Base-by-base conservation (phyloP, 2,888 invertebrate species). In the Meteorus cinctellus region DNA sequence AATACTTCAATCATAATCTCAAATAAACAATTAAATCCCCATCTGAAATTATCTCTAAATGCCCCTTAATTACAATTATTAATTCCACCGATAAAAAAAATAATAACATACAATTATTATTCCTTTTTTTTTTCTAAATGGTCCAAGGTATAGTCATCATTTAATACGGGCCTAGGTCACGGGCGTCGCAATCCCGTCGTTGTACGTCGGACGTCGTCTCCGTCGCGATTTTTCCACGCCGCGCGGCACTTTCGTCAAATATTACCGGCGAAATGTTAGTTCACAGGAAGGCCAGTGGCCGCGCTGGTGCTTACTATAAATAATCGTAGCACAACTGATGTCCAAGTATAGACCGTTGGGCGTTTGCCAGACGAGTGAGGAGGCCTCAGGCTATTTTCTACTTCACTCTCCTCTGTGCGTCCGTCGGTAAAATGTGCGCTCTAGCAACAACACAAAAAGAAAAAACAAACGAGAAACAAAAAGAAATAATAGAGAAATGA, bases 271-370 rank as follows among this genome's bases (percentile, higher is more conserved):
- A 84, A 86, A 55, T 24, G 89, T 90, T 90, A 90, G 91, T 91
- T 92, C 90, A 91, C 91, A 91, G 91, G 90, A 90, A 91, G 90
- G 89, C 89, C 89, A 88, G 89, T 89, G 89, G 88, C 89, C 88
- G 88, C 89, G 87, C 87, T 86, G 91, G 91, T 91, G 91, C 90
- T 89, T 89, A 91, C 93, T 94, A 94, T 93, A 92, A 94, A 94
- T 94, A 94, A 92, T 92, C 90, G 90, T 91, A 92, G 91, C 92
- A 87, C 92, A 91, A 91, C 55, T 91, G 92, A 95, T 94, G 94
- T 93, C 95, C 95, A 95, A 95, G 95, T 95, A 95, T 95, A 95
- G 95, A 92, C 93, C 92, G 93, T 94, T 95, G 95, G 95, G 94
- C 89, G 80, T 83, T 79, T 91, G 95, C 95, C 95, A 95, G 92